Evolutionary conservation across 2,797 vertebrate genomes (phyloP).

Genomic region (Galaxias olidus): DNA sequence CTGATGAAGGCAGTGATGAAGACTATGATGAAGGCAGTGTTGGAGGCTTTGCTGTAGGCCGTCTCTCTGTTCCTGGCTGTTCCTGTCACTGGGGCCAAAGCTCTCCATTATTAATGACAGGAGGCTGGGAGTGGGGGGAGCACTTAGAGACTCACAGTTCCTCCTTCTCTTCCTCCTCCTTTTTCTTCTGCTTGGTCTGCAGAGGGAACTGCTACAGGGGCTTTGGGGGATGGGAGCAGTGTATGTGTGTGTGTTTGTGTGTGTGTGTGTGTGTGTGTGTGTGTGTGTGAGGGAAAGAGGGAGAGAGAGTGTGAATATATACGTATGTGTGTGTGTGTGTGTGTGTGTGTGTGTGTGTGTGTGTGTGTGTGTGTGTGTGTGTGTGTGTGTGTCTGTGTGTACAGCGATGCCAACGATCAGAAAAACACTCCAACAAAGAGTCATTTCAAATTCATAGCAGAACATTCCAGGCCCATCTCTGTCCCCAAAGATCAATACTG

Average conservation of each 20-base stretch:
- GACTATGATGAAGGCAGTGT: too few species aligned
- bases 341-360: slow-evolving; percentile 18
- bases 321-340: too few species aligned
- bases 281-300: slow-evolving; percentile 3
- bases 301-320: neutral
- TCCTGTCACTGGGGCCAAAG: slow-evolving; percentile 9
- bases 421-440: slow-evolving; percentile 30
- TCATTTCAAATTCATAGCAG: slow-evolving; percentile 59
- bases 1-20: too few species aligned
- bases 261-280: slow-evolving; percentile 13
- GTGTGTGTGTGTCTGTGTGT: slow-evolving; percentile 1
- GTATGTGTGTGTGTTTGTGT: slow-evolving; percentile 26
- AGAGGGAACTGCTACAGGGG: neutral
- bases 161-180: slow-evolving; percentile 29
- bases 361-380: slow-evolving; percentile 30
- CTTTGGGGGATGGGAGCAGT: too few species aligned
- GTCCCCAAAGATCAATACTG: slow-evolving; percentile 46
- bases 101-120: slow-evolving; percentile 65
- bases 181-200: slow-evolving; percentile 19
- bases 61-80: slow-evolving; percentile 31
- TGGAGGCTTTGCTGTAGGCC: too few species aligned
- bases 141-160: slow-evolving; percentile 58
- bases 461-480: slow-evolving; percentile 47
- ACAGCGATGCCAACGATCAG: slow-evolving; percentile 12
- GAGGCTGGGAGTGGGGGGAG: slow-evolving; percentile 39